Base-by-base conservation (phyloP, 2,113 vertebrate genomes). In the Taxidea taxus region DNA sequence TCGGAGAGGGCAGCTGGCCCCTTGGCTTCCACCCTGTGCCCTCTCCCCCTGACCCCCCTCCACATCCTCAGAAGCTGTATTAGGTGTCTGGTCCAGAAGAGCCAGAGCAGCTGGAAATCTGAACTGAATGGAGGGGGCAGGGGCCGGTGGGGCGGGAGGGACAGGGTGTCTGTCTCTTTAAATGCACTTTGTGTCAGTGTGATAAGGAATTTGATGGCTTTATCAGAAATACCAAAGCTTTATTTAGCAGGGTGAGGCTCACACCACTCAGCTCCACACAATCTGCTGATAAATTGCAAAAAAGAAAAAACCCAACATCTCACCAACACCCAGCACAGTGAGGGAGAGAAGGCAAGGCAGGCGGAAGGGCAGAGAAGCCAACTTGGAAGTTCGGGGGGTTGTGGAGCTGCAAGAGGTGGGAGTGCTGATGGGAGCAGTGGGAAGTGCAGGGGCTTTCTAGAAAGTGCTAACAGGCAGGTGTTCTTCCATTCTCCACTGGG, bases 121-220 rank as follows among this genome's bases (percentile, higher is more conserved):
- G 96, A 95, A 91, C 98, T 66, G 80, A 54, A 94, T 34, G 34
- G 60, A 84, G 83, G 78, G 83, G 95, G 91, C 92, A 90, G 95
- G 98, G 97, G 82, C 96, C 89, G 80, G 94, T 91, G 97, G 90
- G 70, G 77, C 56, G 89, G 90, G 96, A 94, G 96, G 96, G 94
- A 99, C 99, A 99, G 99, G 98, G 99, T 99, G 99, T 99, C 98
- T 99, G 99, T 99, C 99, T 99, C 99, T 99, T 99, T 99, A 99
- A 99, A 99, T 99, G 99, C 99, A 99, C 99, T 99, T 99, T 98
- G 97, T 99, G 99, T 98, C 99, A 99, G 99, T 94, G 66, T 98
- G 99, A 99, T 99, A 99, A 99, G 99, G 99, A 99, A 99, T 99
- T 99, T 99, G 99, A 99, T 99, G 99, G 99, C 99, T 99, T 99